These are phyloP conservation scores for Torymus aiolomorphi DNA, from an alignment of 2,888 invertebrate genomes.

Conservation along the genomic window DNA sequence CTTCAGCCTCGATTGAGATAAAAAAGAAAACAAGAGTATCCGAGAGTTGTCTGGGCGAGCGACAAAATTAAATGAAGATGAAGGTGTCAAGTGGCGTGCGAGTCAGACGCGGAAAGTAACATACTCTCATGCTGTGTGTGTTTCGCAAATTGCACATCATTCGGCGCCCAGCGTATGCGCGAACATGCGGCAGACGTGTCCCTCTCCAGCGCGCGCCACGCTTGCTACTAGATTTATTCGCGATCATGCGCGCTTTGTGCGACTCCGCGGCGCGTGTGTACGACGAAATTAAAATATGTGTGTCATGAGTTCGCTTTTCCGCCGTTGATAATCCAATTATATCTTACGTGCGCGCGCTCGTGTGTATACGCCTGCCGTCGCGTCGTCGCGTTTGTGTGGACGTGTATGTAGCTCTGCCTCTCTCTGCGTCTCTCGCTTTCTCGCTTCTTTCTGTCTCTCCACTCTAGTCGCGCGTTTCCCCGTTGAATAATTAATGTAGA, in stretches of 20 bases:
- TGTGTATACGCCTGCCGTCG: no score
- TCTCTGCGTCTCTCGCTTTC: no score
- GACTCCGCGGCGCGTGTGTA: not conserved
- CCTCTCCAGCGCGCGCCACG: not conserved
- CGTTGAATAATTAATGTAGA: not conserved
- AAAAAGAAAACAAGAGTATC: no score
- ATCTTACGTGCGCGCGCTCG: not conserved
- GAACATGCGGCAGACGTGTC: slow-evolving; percentile 71
- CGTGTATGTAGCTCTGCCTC: no score
- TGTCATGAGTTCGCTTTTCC: slow-evolving; percentile 41
- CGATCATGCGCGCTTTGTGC: slow-evolving; percentile 48
- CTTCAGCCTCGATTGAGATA: no score
- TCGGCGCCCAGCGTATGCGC: slow-evolving; percentile 67
- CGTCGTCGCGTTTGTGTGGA: no score
- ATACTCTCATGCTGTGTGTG: not conserved
- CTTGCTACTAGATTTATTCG: slow-evolving; percentile 49
- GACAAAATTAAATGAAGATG: slow-evolving; percentile 51
- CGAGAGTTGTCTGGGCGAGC: not conserved
- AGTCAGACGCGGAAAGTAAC: not conserved
- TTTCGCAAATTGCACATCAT: slow-evolving; percentile 45
- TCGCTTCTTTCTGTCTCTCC: no score
- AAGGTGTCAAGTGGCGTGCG: slow-evolving; percentile 31
- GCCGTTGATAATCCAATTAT: slow-evolving; percentile 27
- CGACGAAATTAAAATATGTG: slow-evolving; percentile 45
- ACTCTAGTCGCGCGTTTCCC: not conserved